A percentile compares a stretch with the other conserved stretches of the same genome.
Evolutionary conservation across 2,797 vertebrate species (phyloP).

Genomic region (Limnodromus scolopaceus): DNA sequence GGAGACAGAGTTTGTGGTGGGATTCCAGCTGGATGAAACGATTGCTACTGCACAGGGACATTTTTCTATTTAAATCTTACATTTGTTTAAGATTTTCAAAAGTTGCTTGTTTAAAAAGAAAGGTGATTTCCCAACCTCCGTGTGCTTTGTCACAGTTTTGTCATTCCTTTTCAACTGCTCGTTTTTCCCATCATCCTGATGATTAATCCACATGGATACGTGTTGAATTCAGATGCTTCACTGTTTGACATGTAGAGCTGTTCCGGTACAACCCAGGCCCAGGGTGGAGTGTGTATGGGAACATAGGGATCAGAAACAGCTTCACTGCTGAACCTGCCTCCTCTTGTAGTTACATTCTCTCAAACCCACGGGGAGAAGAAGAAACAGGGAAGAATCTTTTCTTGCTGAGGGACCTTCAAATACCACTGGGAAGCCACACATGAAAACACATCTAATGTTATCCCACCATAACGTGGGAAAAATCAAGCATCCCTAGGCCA

Average conservation of each 20-base stretch:
- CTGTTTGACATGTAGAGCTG: neutral
- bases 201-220: neutral
- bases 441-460: neutral
- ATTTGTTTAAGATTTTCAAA: neutral
- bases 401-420: neutral
- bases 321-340: neutral
- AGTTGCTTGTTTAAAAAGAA: neutral
- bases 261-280: neutral
- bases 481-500: neutral
- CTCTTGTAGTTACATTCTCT: neutral
- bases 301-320: neutral
- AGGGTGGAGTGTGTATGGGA: neutral
- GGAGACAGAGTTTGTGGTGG: neutral
- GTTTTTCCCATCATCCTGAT: neutral
- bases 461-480: neutral
- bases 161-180: neutral
- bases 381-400: neutral
- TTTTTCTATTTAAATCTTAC: neutral
- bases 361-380: neutral
- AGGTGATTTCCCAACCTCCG: accelerated
- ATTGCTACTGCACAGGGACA: neutral
- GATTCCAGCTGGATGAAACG: neutral
- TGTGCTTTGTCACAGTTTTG: neutral
- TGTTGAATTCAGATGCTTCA: neutral
- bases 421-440: neutral